Evolutionary conservation across 2,113 vertebrate species (phyloP), one percentile per base, ranked within the genome.

Genomic region (Carollia perspicillata): DNA sequence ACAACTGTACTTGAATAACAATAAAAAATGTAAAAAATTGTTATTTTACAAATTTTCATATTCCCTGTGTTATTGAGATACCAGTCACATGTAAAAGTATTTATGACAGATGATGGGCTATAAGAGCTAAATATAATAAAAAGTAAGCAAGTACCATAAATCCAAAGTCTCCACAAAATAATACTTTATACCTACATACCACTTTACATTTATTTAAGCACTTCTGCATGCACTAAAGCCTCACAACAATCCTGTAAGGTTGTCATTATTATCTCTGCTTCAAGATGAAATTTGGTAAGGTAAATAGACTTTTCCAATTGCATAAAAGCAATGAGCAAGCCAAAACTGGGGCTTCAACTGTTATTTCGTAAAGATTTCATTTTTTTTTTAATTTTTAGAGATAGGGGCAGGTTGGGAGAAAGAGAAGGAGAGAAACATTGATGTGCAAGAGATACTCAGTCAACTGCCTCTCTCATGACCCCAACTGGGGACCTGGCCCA

Each of bases 111-210:
- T 42, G 2, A 89, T 44, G 1, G 17, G 35, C 58, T 53, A 60
- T 8, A 95, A 89, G 22, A 37, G 28, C 35, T 94, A 94, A 94
- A 79, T 72, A 37, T 84, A 72, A 75, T 92, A 40, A 84, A 92
- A 85, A 89, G 68, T 53, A 89, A 81, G 42, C 20, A 85, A 81
- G 28, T 68, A 17, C 80, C 40, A 89, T 77, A 68, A 92, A 86
- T n/a, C 2, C 12, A 72, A 90, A 79, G 63, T 71, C 51, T 71
- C n/a, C 51, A 47, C 44, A 84, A 23, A 51, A 66, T 69, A 18
- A 47, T 51, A 79, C n/a, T 69, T 95, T 84, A 90, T 84, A 71
- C 4, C 17, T 69, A 77, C n/a, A 77, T 47, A 51, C 28, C 63
- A 79, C 12, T 87, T 96, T 84, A 72, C 69, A 55, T 37, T 55